These are phyloP conservation scores for Semnornis frantzii DNA, from an alignment of 2,113 vertebrate species.

Conservation along the genomic window DNA sequence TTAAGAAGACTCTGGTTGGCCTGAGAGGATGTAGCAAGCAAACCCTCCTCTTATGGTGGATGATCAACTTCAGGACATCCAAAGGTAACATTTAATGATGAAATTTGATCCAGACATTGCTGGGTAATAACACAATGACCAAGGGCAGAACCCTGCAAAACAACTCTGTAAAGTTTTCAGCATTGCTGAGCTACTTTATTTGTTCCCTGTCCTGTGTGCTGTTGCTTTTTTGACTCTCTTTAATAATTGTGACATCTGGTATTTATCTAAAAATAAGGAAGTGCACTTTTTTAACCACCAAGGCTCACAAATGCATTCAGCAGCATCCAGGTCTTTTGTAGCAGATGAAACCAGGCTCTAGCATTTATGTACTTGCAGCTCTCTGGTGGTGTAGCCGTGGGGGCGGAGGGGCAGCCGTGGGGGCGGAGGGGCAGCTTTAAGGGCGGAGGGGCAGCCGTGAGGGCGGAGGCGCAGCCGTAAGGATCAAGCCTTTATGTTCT, in stretches of 20 bases:
- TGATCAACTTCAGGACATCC: not conserved
- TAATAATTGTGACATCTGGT: slow-evolving; percentile 3
- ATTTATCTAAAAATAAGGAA: slow-evolving; percentile 50
- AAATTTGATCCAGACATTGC: not conserved
- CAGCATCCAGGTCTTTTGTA: not conserved
- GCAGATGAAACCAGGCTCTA: not conserved
- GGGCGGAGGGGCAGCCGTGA: no score
- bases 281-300: not conserved
- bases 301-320: not conserved
- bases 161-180: not conserved
- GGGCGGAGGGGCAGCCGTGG: no score
- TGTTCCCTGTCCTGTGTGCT: not conserved
- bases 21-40: not conserved
- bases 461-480: no score
- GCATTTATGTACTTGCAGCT: not conserved
- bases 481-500: not conserved
- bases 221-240: not conserved
- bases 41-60: not conserved
- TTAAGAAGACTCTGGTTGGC: not conserved
- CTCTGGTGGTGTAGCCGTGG: no score
- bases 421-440: no score
- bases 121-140: not conserved
- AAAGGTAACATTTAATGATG: not conserved
- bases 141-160: not conserved
- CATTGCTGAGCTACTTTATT: not conserved